phyloP scores from a whole-genome alignment of 2,888 invertebrate genomes.

The Galeopsomyia nigrocyanea region DNA sequence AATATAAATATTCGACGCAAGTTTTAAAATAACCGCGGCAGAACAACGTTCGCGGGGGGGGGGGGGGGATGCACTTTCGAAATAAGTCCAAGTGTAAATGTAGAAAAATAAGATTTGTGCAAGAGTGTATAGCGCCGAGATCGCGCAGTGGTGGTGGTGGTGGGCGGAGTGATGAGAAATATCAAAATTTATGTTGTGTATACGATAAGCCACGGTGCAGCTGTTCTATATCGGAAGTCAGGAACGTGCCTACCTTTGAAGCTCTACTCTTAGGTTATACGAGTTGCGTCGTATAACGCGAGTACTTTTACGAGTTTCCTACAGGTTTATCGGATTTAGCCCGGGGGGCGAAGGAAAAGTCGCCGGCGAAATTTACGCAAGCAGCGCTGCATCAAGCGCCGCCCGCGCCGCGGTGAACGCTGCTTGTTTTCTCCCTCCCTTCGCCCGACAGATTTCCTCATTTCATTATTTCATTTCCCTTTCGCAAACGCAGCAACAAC shows the following conservation, averaged over 20 bases:
- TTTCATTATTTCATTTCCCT: too few species aligned
- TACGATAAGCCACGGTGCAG: conserved; percentile 41
- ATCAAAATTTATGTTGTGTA: conserved; percentile 33
- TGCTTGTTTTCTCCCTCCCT: too few species aligned
- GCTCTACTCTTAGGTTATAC: conserved; percentile 44
- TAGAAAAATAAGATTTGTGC: conserved; percentile 1
- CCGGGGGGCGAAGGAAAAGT: conserved; percentile 43
- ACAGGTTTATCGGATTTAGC: conserved; percentile 50
- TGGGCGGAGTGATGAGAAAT: conserved; percentile 10
- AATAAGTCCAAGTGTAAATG: conserved; percentile 18
- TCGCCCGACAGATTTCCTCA: too few species aligned
- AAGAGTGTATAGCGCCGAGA: too few species aligned
- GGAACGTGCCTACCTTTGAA: conserved; percentile 47
- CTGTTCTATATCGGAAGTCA: conserved; percentile 45
- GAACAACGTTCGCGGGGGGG: background rate
- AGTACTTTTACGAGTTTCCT: conserved; percentile 51
- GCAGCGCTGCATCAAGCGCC: conserved; percentile 25
- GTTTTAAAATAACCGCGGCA: conserved; percentile 17
- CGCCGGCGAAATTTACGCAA: conserved; percentile 40
- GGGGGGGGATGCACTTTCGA: background rate
- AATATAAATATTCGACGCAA: conserved; percentile 32
- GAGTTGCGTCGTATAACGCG: conserved; percentile 47
- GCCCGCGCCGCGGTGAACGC: too few species aligned
- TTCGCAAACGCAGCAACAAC: too few species aligned
- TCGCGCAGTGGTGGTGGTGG: too few species aligned